These are phyloP conservation scores for Pteropus alecto DNA, from an alignment of 2,113 vertebrate species.

Conservation along the genomic window DNA sequence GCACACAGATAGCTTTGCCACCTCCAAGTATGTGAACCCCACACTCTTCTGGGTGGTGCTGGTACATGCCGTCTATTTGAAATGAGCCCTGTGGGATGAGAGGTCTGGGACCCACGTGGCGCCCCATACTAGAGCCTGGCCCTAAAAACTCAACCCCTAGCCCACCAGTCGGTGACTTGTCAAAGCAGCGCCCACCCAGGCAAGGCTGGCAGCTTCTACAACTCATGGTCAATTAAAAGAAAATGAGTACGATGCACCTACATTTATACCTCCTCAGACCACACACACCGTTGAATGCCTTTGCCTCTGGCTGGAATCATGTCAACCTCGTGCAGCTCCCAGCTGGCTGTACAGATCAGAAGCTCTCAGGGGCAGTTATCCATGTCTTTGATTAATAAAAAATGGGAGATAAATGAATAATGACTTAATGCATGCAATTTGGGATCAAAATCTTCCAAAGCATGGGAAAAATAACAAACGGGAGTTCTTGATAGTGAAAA, in stretches of 20 bases:
- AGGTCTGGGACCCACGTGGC: rapidly evolving
- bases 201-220: background rate
- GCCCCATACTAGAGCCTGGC: background rate
- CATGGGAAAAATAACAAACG: conserved; percentile 12
- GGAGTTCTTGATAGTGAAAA: background rate
- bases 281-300: background rate
- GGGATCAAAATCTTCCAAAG: conserved; percentile 61
- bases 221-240: background rate
- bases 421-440: conserved; percentile 58
- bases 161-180: background rate
- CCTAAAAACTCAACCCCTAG: background rate
- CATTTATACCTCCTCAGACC: background rate
- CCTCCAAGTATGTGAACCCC: conserved; percentile 27
- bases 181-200: background rate
- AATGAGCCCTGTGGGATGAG: conserved; percentile 20
- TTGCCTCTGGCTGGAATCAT: conserved; percentile 13
- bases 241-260: background rate
- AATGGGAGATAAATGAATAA: conserved; percentile 61
- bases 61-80: conserved; percentile 17
- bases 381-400: conserved; percentile 69
- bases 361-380: conserved; percentile 19
- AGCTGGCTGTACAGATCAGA: conserved; percentile 29
- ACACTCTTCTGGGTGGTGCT: conserved; percentile 39
- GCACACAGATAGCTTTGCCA: conserved; percentile 27
- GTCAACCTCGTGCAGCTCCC: background rate